Percentiles rank a stretch among this genome's conserved stretches.
Conservation (phyloP, 2,113 vertebrate genomes). For the Dromiciops gliroides region DNA sequence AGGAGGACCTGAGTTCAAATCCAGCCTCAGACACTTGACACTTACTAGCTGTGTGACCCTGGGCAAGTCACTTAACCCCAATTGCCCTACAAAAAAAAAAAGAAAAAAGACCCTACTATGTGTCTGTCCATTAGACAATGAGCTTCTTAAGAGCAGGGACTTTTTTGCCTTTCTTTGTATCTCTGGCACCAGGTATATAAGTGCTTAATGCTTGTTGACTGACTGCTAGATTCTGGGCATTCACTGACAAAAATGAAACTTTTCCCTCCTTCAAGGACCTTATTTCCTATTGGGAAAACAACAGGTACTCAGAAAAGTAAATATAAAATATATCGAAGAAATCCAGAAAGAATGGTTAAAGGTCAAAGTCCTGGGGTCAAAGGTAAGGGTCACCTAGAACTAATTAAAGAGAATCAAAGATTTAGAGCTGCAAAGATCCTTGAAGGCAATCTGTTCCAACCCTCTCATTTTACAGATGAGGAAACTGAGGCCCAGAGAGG, state of each 20-base stretch:
- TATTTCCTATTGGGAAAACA: background rate
- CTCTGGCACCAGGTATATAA: background rate
- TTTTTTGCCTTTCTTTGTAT: background rate
- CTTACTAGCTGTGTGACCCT: too few relatives aligned
- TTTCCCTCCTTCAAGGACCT: background rate
- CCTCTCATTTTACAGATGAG: too few relatives aligned
- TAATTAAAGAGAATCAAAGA: background rate
- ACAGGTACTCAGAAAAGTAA: background rate
- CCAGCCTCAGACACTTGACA: too few relatives aligned
- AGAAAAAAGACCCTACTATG: too few relatives aligned
- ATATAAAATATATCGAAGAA: background rate
- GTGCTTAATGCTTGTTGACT: background rate
- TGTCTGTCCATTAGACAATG: background rate
- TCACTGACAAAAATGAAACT: background rate
- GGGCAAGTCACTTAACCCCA: too few relatives aligned
- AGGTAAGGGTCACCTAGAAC: background rate
- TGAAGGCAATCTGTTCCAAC: background rate
- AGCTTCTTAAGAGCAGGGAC: background rate
- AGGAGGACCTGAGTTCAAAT: too few relatives aligned
- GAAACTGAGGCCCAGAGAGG: background rate
- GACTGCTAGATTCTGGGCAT: background rate
- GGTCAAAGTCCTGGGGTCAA: background rate
- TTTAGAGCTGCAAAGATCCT: background rate
- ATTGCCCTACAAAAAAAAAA: too few relatives aligned
- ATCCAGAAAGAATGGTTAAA: background rate